Evolutionary conservation across 2,888 invertebrate genomes (phyloP).

Genomic region (Hymenopus coronatus): DNA sequence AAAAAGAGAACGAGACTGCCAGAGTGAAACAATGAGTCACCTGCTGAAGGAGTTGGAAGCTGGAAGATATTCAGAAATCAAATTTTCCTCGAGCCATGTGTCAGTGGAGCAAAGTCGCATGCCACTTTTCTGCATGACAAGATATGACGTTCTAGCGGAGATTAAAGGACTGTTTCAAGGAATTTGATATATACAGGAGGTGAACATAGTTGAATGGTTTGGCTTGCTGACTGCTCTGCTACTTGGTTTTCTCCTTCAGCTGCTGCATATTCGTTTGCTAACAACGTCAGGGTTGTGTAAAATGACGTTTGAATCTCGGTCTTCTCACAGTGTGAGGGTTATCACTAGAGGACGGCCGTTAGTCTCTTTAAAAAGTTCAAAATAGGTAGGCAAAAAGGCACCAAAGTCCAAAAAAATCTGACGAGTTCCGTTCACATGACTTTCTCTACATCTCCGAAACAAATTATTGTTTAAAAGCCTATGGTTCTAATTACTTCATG

Average conservation of each 20-base stretch:
- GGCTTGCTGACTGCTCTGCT: neutral
- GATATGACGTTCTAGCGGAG: neutral
- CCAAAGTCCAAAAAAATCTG: no score
- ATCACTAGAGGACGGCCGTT: no score
- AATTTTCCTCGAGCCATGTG: neutral
- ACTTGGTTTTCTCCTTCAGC: neutral
- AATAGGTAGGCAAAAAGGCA: no score
- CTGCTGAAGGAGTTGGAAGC: neutral
- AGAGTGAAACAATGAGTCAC: neutral
- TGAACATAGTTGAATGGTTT: neutral
- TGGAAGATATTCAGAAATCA: neutral
- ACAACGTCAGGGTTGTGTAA: neutral
- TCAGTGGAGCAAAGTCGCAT: neutral
- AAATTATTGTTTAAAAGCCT: no score
- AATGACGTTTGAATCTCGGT: no score
- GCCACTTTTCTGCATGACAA: neutral
- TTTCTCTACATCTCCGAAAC: no score
- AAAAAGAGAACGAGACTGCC: no score
- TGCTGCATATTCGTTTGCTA: neutral
- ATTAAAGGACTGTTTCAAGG: neutral
- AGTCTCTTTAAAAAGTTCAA: no score
- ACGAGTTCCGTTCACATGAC: no score
- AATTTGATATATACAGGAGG: neutral
- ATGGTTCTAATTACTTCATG: no score
- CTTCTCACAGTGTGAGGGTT: no score